These are phyloP conservation scores for Atherinomorus stipes DNA, from an alignment of 2,113 vertebrate genomes.

Conservation along the genomic window DNA sequence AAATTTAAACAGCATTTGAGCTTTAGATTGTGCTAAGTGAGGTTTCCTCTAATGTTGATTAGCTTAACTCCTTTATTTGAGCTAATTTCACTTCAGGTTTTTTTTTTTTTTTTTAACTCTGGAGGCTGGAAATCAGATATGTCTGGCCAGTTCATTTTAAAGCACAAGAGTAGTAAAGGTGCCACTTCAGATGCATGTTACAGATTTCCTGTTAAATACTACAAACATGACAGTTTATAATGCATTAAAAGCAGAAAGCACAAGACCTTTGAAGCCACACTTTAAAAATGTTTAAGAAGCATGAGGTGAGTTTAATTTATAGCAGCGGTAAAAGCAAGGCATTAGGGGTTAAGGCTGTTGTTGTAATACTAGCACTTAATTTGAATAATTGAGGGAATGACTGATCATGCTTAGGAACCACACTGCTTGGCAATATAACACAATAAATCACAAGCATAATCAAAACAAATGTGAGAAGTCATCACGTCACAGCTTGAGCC, in stretches of 20 bases:
- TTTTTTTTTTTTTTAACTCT: not conserved
- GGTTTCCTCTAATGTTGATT: not conserved
- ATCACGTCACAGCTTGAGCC: constrained; percentile 65
- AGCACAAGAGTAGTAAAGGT: not conserved
- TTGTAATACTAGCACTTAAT: constrained; percentile 74
- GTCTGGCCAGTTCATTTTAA: not conserved
- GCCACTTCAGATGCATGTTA: not conserved
- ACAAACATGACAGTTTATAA: not conserved
- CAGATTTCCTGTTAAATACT: too few species aligned
- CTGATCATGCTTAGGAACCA: constrained; percentile 69
- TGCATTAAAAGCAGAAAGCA: not conserved
- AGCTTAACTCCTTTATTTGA: not conserved
- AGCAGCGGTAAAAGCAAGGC: constrained; percentile 59
- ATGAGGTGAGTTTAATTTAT: constrained; percentile 70
- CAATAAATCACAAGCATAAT: constrained; percentile 73
- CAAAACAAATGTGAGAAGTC: constrained; percentile 76
- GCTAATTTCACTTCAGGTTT: not conserved
- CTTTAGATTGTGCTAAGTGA: not conserved
- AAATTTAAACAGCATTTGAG: constrained; percentile 36
- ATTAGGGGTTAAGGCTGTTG: constrained; percentile 72
- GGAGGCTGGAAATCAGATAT: not conserved
- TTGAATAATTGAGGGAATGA: constrained; percentile 80
- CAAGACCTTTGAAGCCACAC: not conserved
- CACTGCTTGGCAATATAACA: constrained; percentile 60
- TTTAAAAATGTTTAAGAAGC: constrained; percentile 40